Conservation (phyloP, 2,113 vertebrate species). For the Chroicocephalus ridibundus region DNA sequence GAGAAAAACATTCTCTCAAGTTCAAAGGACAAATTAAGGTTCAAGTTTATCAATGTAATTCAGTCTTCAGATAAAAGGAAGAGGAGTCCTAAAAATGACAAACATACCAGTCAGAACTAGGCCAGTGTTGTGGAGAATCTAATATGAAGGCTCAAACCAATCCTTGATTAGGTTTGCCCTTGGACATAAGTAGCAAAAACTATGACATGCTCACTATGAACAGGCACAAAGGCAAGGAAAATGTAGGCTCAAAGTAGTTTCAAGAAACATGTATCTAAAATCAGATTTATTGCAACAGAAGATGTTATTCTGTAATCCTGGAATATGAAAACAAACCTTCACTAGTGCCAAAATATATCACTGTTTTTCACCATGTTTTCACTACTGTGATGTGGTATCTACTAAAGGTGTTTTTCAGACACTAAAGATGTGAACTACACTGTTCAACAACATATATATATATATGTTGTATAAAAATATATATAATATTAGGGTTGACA, state of each 20-base stretch:
- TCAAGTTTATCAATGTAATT: constrained; percentile 41
- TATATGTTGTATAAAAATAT: not conserved
- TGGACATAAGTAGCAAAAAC: constrained; percentile 44
- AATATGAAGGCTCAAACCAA: constrained; percentile 36
- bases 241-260: not conserved
- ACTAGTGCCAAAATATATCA: not conserved
- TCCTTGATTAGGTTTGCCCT: constrained; percentile 47
- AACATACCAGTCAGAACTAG: constrained; percentile 28
- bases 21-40: constrained; percentile 57
- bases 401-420: not conserved
- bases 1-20: constrained; percentile 8
- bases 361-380: not conserved
- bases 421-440: not conserved
- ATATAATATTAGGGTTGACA: not conserved
- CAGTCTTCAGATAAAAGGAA: not conserved
- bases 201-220: constrained; percentile 11
- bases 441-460: not conserved
- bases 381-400: not conserved
- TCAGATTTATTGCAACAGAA: not conserved
- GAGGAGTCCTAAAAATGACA: constrained; percentile 48
- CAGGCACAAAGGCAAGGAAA: constrained; percentile 24
- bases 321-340: constrained; percentile 28
- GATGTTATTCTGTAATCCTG: constrained; percentile 2
- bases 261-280: not conserved
- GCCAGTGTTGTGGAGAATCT: constrained; percentile 21